Evolutionary conservation across 2,113 vertebrate genomes (phyloP).

Genomic region (Cinclus mexicanus): DNA sequence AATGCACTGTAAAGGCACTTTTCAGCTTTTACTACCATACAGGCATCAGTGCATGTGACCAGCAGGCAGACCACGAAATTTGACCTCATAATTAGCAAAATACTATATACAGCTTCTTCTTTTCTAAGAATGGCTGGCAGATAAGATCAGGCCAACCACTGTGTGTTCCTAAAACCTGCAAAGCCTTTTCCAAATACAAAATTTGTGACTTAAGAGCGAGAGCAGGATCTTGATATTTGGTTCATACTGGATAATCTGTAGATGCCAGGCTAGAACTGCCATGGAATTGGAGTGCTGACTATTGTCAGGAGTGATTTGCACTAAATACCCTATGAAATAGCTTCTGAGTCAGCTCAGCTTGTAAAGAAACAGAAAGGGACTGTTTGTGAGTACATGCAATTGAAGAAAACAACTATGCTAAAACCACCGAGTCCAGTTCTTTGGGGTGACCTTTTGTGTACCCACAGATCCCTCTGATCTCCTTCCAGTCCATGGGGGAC

Average conservation of each 20-base stretch:
- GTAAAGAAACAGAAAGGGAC: not conserved
- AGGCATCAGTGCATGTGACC: not conserved
- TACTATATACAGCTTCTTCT: not conserved
- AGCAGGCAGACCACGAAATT: not conserved
- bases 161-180: not conserved
- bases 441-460: not conserved
- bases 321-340: not conserved
- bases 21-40: not conserved
- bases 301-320: not conserved
- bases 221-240: not conserved
- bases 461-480: not conserved
- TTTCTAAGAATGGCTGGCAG: not conserved
- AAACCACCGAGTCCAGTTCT: not conserved
- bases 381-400: rapidly evolving
- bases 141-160: not conserved
- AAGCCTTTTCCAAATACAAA: not conserved
- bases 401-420: not conserved
- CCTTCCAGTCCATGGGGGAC: not conserved
- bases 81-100: not conserved
- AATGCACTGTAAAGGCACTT: not conserved
- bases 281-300: not conserved
- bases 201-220: not conserved
- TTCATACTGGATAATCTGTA: not conserved
- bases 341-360: not conserved
- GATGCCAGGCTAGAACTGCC: not conserved